A percentile compares a stretch with the other conserved stretches of the same genome.
Evolutionary conservation across 1,140 invertebrate species (phyloP).

Genomic region (Euglossa dilemma): DNA sequence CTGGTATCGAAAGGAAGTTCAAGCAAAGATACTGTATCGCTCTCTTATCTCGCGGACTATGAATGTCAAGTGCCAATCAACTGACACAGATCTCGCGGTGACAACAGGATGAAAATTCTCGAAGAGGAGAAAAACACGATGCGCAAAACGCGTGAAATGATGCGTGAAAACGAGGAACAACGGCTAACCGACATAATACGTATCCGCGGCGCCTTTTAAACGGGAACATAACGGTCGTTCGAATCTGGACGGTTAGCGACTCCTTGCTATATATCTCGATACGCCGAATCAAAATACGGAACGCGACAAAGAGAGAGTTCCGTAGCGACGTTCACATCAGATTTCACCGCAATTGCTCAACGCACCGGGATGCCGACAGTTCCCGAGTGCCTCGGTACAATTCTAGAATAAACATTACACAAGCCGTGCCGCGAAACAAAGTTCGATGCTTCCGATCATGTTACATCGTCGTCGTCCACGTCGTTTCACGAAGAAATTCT

Average conservation of each 20-base stretch:
- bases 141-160: neutral
- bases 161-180: neutral
- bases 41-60: neutral
- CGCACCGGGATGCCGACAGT: neutral
- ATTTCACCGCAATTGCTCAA: slow-evolving; percentile 41
- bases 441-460: neutral
- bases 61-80: neutral
- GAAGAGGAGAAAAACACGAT: neutral
- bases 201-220: neutral
- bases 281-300: slow-evolving; percentile 2
- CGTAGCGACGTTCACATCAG: neutral
- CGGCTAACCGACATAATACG: too few species aligned
- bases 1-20: neutral
- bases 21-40: too few species aligned
- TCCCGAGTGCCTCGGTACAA: neutral
- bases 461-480: too few species aligned
- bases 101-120: neutral
- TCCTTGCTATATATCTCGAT: neutral
- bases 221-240: neutral
- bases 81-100: too few species aligned
- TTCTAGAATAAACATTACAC: slow-evolving; percentile 33
- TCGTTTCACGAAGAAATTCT: neutral
- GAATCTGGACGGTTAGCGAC: neutral
- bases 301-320: neutral
- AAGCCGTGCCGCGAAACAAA: neutral